Percentiles rank a stretch among this genome's conserved stretches.
phyloP scores from a whole-genome alignment of 1,140 invertebrate species.

The Uloborus diversus region DNA sequence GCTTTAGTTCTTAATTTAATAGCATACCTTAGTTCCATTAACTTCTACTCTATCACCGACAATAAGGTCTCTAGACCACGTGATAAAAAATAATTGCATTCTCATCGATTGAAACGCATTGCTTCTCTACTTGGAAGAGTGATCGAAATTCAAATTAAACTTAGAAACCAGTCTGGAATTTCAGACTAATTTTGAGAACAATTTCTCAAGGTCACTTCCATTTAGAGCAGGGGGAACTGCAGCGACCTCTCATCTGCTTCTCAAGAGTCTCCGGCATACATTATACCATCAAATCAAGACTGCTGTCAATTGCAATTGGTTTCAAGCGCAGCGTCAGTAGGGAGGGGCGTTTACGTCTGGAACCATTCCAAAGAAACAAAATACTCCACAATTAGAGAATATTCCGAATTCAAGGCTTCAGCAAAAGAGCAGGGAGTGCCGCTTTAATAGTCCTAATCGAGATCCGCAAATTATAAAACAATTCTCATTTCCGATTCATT shows the following conservation, averaged over 20 bases:
- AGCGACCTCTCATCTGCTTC: slow-evolving; percentile 2
- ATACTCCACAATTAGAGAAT: slow-evolving; percentile 24
- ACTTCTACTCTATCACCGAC: too few species aligned
- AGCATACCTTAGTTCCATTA: too few species aligned
- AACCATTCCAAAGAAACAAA: background rate
- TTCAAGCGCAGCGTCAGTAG: background rate
- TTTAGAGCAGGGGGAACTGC: too few species aligned
- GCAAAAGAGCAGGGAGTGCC: slow-evolving; percentile 35
- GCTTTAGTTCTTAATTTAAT: too few species aligned
- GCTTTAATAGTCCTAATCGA: background rate
- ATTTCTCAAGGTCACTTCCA: too few species aligned
- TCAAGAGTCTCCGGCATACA: background rate
- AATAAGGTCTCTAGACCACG: too few species aligned
- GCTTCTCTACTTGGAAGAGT: too few species aligned
- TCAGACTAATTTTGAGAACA: too few species aligned
- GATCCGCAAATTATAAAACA: slow-evolving; percentile 4
- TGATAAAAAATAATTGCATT: too few species aligned
- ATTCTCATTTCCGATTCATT: slow-evolving; percentile 8
- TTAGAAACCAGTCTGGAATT: too few species aligned
- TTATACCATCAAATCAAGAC: background rate
- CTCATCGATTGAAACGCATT: too few species aligned
- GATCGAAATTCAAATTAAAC: too few species aligned
- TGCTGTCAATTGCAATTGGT: slow-evolving; percentile 39
- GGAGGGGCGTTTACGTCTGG: background rate
- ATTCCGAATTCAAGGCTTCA: background rate